Evolutionary conservation across 2,888 invertebrate species (phyloP), one percentile per base, ranked within the genome.

Genomic region (Pseudoips prasinana): DNA sequence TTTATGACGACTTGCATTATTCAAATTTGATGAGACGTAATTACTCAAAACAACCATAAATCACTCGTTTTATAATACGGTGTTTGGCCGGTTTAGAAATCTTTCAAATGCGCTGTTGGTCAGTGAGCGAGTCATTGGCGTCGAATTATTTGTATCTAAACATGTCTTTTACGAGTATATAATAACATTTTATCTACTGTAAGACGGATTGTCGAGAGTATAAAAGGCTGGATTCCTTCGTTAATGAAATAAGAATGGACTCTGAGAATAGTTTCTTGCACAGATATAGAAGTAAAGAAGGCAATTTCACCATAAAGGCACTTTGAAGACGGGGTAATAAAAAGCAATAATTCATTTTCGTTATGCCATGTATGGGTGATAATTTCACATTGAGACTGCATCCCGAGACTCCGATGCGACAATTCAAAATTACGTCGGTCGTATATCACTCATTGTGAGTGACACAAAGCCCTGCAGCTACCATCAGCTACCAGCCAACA

Each of bases 391-490:
- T 80, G 79, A 83, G 69, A 58, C 58, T 55, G 58, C 66, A 60
- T 64, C 63, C 67, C 68, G 66, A 74, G 74, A 60, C 66, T 65
- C 63, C 70, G 46, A 58, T 66, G 76, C 79, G 85, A 85, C 86
- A 85, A 85, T 86, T 86, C 75, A 70, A 75, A 81, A 79, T 78
- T 74, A 80, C 75, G 75, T 78, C 83, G 77, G 73, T 80, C 85
- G 82, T 88, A 87, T 87, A 88, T 87, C 87, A 86, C 80, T 86
- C 86, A 85, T 84, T 84, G 86, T 86, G 84, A 79, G 75, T 67
- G 78, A 71, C 77, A 86, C 85, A 86, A 86, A 75, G 81, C 72
- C 59, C 60, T 48, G 52, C 62, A 63, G 81, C 84, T 81, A 78
- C 83, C 76, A 75, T 61, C 65, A 58, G 83, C 84, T 76, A 78